Evolutionary conservation across 2,797 vertebrate species (phyloP), one percentile per base, ranked within the genome.

Genomic region (Hybognathus amarus): DNA sequence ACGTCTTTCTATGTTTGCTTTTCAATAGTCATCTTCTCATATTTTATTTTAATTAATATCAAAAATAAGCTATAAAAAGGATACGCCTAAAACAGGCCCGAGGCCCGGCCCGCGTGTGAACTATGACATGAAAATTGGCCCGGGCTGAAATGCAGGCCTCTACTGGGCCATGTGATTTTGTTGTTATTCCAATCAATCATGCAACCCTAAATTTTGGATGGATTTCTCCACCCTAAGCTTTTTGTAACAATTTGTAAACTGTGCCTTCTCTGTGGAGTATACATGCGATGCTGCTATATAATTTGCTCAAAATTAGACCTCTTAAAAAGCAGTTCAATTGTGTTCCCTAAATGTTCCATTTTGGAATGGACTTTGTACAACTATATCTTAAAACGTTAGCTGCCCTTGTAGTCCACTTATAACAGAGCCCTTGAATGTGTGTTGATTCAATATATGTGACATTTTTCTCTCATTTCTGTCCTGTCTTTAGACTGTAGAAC

Each of bases 401-500:
- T 61, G 36, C 54, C 15, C 54, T 17, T 40, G 7, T 40, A 42
- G 38, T 40, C 13, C 2, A 36, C 22, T 9, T 27, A 42, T 61
- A 76, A 15, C 36, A 61, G 15, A 77, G 59, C 24, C 12, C 17
- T 47, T 15, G 13, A 12, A 33, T 22, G 27, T 50, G 12, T 36
- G 47, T 30, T 11, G 17, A 36, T 4, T 30, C 5, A 63, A 36
- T n/a, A 7, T 42, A 20, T 47, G 30, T 13, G 2, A 12, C 54
- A 4, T 24, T 52, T 70, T 20, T 47, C 71, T 68, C 63, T 67
- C 22, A 11, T 82, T 83, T 87, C 50, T 77, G 0, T 79, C 84
- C 78, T 91, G 86, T 82, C 67, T 38, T 42, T 90, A 99, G 98
- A 98, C 97, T 0, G 97, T 99, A 88, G 98, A 99, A 85, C 98